Base-by-base conservation (phyloP, 2,797 vertebrate genomes). In the Etheostoma nigrum region DNA sequence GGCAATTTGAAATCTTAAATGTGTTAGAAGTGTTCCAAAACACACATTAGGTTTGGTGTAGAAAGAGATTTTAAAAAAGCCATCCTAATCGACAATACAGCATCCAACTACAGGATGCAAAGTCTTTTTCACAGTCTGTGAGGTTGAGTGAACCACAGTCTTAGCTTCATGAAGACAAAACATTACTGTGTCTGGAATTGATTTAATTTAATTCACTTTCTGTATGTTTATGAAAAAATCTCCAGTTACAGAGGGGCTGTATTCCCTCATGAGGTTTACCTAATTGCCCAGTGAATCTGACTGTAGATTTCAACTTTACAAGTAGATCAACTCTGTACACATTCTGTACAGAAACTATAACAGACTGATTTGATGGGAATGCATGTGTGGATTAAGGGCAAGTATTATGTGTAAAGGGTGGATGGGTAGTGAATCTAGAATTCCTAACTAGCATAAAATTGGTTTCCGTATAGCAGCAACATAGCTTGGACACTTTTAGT, bases 401-500 rank as follows among this genome's bases (percentile, higher is more conserved):
- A 76, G 73, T 74, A 86, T 71, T 72, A 66, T 79, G 67, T 80
- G 81, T 86, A 64, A 78, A 78, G 71, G 55, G 79, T 78, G 55
- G 72, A 60, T 74, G 64, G 62, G 78, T 63, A 55, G 25, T 76
- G 79, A 90, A 90, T 88, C 63, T 59, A 51, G 85, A 91, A 87
- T 81, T 84, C 75, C 79, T 83, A 90, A 85, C 73, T 59, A 86
- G 82, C 72, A 89, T 78, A 86, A 93, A 90, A 91, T 84, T 83
- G 79, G 68, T 86, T 93, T 88, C 65, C 81, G 84, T 84, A 78
- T 76, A 74, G 76, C 65, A 78, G 74, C 85, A 92, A 87, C 90
- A 88, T 81, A 84, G 88, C 82, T 80, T 86, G 91, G 90, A 91
- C 86, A 92, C 86, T 90, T 92, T 80, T 76, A 81, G 90, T 92